Evolutionary conservation across 2,113 vertebrate genomes (phyloP), one percentile per base, ranked within the genome.

Genomic region (Agapornis roseicollis): DNA sequence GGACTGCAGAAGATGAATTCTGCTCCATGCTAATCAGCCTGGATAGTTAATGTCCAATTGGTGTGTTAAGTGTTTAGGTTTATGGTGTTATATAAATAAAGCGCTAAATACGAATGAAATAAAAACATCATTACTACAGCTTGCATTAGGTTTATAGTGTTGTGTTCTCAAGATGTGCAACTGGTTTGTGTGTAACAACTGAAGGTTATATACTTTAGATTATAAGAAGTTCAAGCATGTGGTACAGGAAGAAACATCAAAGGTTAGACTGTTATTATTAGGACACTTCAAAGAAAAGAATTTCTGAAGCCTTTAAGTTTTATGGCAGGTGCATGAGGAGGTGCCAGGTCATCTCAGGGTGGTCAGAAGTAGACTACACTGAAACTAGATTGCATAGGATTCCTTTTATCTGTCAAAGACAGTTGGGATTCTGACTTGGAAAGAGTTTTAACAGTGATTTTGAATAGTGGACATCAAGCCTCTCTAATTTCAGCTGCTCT

Each of bases 401-500:
- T 96, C 98, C 98, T 98, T 98, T 98, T 97, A 98, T 98, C 97
- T 98, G 94, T 98, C 98, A 97, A 90, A 98, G 98, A 97, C 98
- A 97, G 98, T 98, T 97, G 98, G 97, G 97, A 83, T 94, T 93
- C 93, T 68, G 86, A 93, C 97, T 98, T 96, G 97, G 98, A 98
- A 96, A 97, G 97, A 98, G 97, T 97, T 98, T 97, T 96, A 97
- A 94, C 96, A 97, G 97, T 97, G 97, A 98, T 98, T 97, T 97
- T 98, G 98, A 98, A 98, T 98, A 98, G 96, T 98, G 98, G 98
- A 99, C 98, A 99, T 99, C 99, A 99, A 99, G 98, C 98, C 97
- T 99, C 99, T 99, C 99, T 98, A 96, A 98, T 99, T 99, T 99
- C 99, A 99, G 98, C 97, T 97, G 97, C 98, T 98, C 99, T 97